Percentiles rank a stretch among this genome's conserved stretches.
phyloP scores from a whole-genome alignment of 2,113 vertebrate genomes.

The Regulus satrapa region DNA sequence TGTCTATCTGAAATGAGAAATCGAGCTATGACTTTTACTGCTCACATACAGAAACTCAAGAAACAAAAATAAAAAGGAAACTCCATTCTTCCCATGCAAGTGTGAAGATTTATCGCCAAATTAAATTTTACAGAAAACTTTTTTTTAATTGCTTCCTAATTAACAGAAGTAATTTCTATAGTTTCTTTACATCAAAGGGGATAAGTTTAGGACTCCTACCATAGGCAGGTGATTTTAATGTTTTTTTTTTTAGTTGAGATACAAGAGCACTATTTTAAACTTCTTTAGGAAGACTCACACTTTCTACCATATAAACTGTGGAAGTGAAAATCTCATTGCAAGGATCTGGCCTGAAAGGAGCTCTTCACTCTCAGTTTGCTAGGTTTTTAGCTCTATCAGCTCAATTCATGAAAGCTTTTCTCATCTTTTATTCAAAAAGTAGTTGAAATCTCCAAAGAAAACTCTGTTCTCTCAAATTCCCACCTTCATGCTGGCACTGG shows the following conservation, averaged over 20 bases:
- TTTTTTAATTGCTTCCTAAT: not conserved
- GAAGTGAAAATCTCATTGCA: not conserved
- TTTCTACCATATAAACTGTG: not conserved
- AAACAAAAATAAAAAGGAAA: not conserved
- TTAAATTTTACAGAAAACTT: not conserved
- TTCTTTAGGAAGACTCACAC: not conserved
- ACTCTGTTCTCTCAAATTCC: slow-evolving; percentile 27
- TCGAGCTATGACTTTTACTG: not conserved
- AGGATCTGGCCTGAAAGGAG: not conserved
- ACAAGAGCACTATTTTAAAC: not conserved
- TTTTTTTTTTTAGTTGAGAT: not conserved
- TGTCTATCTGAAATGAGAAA: not conserved
- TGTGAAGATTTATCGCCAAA: not conserved
- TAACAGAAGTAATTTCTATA: not conserved
- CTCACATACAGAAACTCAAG: not conserved
- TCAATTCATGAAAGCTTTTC: slow-evolving; percentile 59
- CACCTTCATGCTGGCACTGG: slow-evolving; percentile 34
- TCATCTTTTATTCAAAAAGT: slow-evolving; percentile 69
- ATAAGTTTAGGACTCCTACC: not conserved
- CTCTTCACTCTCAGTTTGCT: not conserved
- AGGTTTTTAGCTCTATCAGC: slow-evolving; percentile 53
- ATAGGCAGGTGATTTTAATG: not conserved
- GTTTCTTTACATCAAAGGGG: not conserved
- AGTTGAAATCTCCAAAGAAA: slow-evolving; percentile 40
- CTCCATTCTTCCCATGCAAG: not conserved